Evolutionary conservation across 2,888 invertebrate species (phyloP), one percentile per base, ranked within the genome.

Genomic region (Stenichneumon culpator): DNA sequence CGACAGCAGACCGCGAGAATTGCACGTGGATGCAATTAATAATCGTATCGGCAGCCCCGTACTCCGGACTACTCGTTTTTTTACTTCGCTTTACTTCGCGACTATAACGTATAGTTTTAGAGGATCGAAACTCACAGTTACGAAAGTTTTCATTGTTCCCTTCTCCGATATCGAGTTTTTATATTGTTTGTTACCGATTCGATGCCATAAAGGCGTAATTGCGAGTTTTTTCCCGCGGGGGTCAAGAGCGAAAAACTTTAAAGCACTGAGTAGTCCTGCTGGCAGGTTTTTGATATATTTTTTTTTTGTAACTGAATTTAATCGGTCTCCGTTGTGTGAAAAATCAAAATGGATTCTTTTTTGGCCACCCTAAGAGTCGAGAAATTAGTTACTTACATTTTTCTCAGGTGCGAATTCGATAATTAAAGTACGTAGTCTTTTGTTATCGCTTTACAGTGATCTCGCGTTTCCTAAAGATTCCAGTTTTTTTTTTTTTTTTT

Each of bases 21-120:
- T 39, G 36, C 50, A 68, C 54, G 72, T 67, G 72, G 16, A 9
- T 70, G 50, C 65, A 72, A 72, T 80, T 84, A 84, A 84, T 72
- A 84, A 79, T 72, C 70, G 67, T 28, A 72, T 72, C 67, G 80
- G 72, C 65, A 22, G 25, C 39, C 32, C 28, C 16, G 44, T 22
- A 44, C 44, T 74, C 4, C 22, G 6, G 70, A 52, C 4, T n/a
- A 14, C n/a, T 16, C 11, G n/a, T 74, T 47, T 25, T 47, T 25
- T 73, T 60, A 36, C 36, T 1, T 36, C 39, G 11, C 14, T 60
- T 36, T 54, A 44, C 36, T 39, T 39, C 16, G 9, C 9, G 19
- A 22, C 57, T 22, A 11, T 25, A 57, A 22, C 57, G 22, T 47
- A 47, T 47, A 47, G 57, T 25, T 14, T 25, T 25, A 14, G 57